These are phyloP conservation scores for Oncorhynchus kisutch DNA, from an alignment of 2,113 vertebrate genomes.

Conservation along the genomic window DNA sequence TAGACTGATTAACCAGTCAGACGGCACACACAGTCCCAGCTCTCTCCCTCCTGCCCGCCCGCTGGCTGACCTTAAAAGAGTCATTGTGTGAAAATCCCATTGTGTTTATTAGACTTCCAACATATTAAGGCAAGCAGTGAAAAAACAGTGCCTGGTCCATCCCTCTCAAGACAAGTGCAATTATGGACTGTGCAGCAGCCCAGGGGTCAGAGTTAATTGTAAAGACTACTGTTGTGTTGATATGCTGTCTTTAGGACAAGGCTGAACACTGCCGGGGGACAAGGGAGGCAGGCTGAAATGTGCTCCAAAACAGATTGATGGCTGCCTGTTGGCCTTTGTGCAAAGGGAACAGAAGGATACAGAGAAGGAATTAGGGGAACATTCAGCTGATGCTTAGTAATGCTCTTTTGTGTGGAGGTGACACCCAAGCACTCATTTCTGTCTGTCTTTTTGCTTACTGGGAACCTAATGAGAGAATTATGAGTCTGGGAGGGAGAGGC, in stretches of 20 bases:
- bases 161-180: slow-evolving; percentile 34
- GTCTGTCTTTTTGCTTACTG: background rate
- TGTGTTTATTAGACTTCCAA: slow-evolving; percentile 40
- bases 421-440: background rate
- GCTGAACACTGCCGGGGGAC: no score
- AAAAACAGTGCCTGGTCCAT: slow-evolving; percentile 43
- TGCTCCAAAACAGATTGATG: background rate
- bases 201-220: slow-evolving; percentile 28
- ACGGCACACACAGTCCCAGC: background rate
- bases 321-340: background rate
- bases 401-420: background rate
- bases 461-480: background rate
- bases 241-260: background rate
- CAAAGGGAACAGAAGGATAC: background rate
- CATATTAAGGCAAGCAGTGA: slow-evolving; percentile 31
- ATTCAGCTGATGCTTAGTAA: background rate
- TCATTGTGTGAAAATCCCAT: slow-evolving; percentile 62
- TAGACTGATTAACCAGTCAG: slow-evolving; percentile 52
- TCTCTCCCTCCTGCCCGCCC: background rate
- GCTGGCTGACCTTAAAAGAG: slow-evolving; percentile 42
- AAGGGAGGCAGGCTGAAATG: background rate
- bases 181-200: slow-evolving; percentile 28
- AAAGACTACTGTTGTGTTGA: slow-evolving; percentile 16
- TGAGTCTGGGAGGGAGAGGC: slow-evolving; percentile 36
- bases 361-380: background rate